Base-by-base conservation (phyloP, 2,113 vertebrate species). In the Connochaetes taurinus region DNA sequence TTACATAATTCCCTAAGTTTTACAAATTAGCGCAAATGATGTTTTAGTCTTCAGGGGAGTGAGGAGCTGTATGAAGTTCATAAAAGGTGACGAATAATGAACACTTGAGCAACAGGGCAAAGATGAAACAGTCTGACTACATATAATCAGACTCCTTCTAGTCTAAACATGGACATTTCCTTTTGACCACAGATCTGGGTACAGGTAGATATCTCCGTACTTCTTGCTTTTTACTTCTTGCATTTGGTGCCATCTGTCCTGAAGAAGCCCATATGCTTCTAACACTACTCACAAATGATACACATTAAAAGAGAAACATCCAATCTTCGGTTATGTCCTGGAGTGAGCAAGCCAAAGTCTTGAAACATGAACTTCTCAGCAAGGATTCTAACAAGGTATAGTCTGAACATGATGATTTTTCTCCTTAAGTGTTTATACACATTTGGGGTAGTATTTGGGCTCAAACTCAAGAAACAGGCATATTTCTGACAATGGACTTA, bases 1-100 rank as follows among this genome's bases (percentile, higher is more conserved):
- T 82, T 78, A 92, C 92, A 96, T 95, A 7, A 90, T 86, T 92
- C 81, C 9, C 4, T 92, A 58, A 92, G 50, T 90, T 93, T 96
- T 85, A 67, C 4, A 88, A 85, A 88, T 55, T 45, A 84, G 43
- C 9, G 71, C 25, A 83, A 91, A 87, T 52, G 12, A 7, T 78
- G 53, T 6, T 58, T 84, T 87, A 47, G 16, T 71, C 17, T 80
- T 91, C 43, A 95, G 21, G 40, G 43, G 53, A 21, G 2, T 83
- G 19, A 9, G 5, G 11, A 52, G 40, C 45, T 50, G 0, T 81
- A 9, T 91, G 31, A 93, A 57, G 29, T 40, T 19, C 16, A 23
- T 43, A 78, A 67, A 16, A 95, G 17, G 13, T 92, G 31, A 76
- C 2, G 47, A 53, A 58, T 7, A 60, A 2, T 55, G 4, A 81